phyloP scores from a whole-genome alignment of 2,113 vertebrate genomes.

The Ibidorhyncha struthersii region DNA sequence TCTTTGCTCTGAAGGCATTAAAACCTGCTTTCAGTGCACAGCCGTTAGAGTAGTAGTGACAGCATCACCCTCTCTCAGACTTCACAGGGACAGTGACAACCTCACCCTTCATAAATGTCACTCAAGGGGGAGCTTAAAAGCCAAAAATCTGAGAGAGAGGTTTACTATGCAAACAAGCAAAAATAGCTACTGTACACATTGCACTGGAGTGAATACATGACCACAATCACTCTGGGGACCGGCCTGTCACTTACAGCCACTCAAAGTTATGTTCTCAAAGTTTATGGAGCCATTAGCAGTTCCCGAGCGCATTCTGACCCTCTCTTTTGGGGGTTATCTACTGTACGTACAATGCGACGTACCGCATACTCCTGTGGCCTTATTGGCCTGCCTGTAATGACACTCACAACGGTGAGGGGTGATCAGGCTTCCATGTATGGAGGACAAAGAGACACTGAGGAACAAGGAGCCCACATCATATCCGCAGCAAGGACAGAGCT shows the following conservation, averaged over 20 bases:
- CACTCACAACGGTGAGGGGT: neutral
- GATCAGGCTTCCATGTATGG: rapidly evolving
- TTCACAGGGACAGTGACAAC: neutral
- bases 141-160: neutral
- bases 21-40: neutral
- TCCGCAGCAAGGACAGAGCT: neutral
- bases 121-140: neutral
- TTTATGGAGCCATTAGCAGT: neutral
- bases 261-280: neutral
- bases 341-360: rapidly evolving
- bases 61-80: neutral
- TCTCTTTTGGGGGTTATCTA: neutral
- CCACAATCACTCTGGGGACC: neutral
- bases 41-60: neutral
- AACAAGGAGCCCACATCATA: neutral
- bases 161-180: neutral
- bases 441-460: neutral
- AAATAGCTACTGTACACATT: neutral
- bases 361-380: neutral
- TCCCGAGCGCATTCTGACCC: rapidly evolving
- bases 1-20: neutral
- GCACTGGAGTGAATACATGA: neutral
- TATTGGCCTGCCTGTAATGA: neutral
- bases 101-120: neutral
- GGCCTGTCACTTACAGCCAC: neutral